A percentile compares a stretch with the other conserved stretches of the same genome.
phyloP scores from a whole-genome alignment of 2,888 invertebrate genomes.

The Lycophotia porphyrea region DNA sequence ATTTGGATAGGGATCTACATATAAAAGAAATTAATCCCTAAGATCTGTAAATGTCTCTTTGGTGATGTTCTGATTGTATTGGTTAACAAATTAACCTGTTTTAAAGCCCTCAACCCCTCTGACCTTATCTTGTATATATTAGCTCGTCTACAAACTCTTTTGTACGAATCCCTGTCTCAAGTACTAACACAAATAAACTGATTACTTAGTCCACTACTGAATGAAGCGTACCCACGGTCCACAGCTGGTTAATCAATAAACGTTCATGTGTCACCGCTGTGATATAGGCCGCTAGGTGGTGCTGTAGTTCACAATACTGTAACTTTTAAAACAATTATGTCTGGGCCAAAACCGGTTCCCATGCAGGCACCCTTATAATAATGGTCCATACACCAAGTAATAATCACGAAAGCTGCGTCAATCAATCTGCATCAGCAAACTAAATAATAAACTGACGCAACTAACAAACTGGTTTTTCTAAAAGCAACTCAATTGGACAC shows the following conservation, averaged over 20 bases:
- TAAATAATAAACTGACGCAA: conserved; percentile 16
- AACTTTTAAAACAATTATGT: conserved; percentile 47
- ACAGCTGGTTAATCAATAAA: conserved; percentile 37
- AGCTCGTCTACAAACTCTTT: background rate
- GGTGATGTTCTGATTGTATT: background rate
- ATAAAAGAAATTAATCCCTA: background rate
- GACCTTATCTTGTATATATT: background rate
- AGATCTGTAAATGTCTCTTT: background rate
- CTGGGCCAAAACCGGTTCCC: conserved; percentile 45
- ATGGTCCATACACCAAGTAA: conserved; percentile 28
- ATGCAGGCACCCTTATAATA: conserved; percentile 44
- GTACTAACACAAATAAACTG: conserved; percentile 15
- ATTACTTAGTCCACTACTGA: conserved; percentile 1
- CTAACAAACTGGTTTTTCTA: background rate
- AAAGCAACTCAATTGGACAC: conserved; percentile 8
- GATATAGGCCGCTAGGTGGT: conserved; percentile 33
- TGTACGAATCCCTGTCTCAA: conserved; percentile 2
- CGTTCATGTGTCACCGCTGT: conserved; percentile 14
- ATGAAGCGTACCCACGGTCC: conserved; percentile 7
- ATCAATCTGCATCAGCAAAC: conserved; percentile 41
- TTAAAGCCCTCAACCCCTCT: background rate
- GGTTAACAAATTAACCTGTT: background rate
- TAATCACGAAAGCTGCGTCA: conserved; percentile 50
- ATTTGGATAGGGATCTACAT: background rate
- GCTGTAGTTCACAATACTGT: conserved; percentile 9